Evolutionary conservation across 2,888 invertebrate genomes (phyloP).

Genomic region (Dasysyrphus tricinctus): DNA sequence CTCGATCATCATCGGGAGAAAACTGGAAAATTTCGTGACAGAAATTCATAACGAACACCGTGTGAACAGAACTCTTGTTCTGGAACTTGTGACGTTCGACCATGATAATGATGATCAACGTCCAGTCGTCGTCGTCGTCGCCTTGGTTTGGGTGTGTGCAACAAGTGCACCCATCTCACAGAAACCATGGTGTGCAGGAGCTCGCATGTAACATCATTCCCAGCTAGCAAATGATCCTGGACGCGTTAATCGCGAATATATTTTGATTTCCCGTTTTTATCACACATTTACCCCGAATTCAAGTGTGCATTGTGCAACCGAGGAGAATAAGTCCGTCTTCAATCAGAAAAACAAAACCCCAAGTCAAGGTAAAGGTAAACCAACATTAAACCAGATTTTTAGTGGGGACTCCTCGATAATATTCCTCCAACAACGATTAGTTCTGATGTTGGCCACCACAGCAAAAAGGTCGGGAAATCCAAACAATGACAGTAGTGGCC

Average conservation of each 20-base stretch:
- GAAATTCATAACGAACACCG: constrained; percentile 83
- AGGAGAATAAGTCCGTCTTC: background rate
- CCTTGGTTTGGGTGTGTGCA: constrained; percentile 40
- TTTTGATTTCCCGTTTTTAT: constrained; percentile 68
- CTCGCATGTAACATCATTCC: constrained; percentile 69
- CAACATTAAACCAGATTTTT: constrained; percentile 74
- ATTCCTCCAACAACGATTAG: constrained; percentile 76
- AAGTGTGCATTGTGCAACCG: constrained; percentile 27
- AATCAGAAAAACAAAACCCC: constrained; percentile 60
- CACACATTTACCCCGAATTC: constrained; percentile 41
- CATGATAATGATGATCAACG: constrained; percentile 59
- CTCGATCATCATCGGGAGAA: constrained; percentile 65
- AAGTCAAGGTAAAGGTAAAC: constrained; percentile 40
- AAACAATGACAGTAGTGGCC: constrained; percentile 75
- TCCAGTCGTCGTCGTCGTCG: constrained; percentile 21
- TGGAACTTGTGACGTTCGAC: constrained; percentile 67
- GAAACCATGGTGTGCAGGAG: constrained; percentile 40
- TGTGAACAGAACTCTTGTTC: constrained; percentile 80
- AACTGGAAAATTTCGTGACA: constrained; percentile 83
- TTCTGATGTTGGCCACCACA: constrained; percentile 78
- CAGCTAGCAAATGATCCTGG: constrained; percentile 54
- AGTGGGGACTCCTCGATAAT: constrained; percentile 50
- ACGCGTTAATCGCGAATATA: constrained; percentile 68
- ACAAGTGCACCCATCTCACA: constrained; percentile 59
- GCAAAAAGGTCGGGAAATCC: constrained; percentile 79